Conservation (phyloP, 2,113 vertebrate species). For the Elephantulus edwardii region DNA sequence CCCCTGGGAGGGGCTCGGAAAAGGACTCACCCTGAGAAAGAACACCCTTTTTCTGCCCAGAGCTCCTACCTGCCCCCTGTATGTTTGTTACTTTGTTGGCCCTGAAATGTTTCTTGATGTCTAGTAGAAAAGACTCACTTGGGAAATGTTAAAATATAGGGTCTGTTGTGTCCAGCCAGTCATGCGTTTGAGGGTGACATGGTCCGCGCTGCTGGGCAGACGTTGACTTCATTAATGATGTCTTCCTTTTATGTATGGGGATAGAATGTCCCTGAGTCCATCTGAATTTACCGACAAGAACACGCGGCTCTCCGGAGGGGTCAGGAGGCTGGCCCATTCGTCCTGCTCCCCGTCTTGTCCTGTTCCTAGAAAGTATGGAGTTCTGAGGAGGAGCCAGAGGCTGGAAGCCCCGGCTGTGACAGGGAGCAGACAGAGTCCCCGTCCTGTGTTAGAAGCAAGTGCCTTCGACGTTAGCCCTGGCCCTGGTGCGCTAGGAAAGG, state of each 20-base stretch:
- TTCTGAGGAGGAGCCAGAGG: conserved; percentile 72
- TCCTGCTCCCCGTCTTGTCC: conserved; percentile 53
- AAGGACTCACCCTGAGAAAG: too few relatives aligned
- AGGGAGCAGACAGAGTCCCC: conserved; percentile 30
- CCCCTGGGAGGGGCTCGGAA: too few relatives aligned
- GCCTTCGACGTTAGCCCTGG: background rate
- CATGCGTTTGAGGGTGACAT: too few relatives aligned
- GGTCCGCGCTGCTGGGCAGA: too few relatives aligned
- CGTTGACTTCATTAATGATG: background rate
- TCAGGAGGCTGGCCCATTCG: background rate
- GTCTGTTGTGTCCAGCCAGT: background rate
- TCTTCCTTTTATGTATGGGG: background rate
- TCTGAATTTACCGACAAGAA: background rate
- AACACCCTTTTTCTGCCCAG: too few relatives aligned
- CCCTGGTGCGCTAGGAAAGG: background rate
- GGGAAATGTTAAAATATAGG: background rate
- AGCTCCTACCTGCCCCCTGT: too few relatives aligned
- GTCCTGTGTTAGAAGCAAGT: conserved; percentile 50
- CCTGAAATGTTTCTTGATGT: conserved; percentile 3
- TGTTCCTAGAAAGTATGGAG: conserved; percentile 71
- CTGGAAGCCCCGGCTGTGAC: conserved; percentile 68
- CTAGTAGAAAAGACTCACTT: background rate
- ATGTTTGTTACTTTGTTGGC: background rate
- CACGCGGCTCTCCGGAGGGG: background rate
- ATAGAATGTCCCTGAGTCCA: background rate